Evolutionary conservation across 2,797 vertebrate species (phyloP).

Genomic region (Sebastes kiyomatsui): DNA sequence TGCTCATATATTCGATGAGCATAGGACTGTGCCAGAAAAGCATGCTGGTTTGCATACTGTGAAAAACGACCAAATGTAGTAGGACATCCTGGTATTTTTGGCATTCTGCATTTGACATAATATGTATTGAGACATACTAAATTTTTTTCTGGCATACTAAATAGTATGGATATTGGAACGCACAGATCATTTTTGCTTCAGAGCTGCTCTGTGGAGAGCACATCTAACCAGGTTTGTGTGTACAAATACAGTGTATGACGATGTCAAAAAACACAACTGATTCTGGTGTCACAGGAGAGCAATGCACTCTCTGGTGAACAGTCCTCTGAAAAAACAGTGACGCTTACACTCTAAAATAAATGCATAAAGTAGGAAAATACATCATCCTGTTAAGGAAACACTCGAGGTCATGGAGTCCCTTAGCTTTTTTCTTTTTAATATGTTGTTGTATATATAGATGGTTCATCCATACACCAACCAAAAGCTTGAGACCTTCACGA

Average conservation of each 20-base stretch:
- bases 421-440: slow-evolving; percentile 86
- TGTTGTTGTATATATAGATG: slow-evolving; percentile 93
- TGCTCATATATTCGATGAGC: too few species aligned
- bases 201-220: too few species aligned
- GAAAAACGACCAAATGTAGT: too few species aligned
- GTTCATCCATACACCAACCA: slow-evolving; percentile 92
- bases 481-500: slow-evolving; percentile 91
- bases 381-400: slow-evolving; percentile 55
- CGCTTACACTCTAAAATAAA: too few species aligned
- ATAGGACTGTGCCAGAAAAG: too few species aligned
- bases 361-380: too few species aligned
- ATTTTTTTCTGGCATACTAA: too few species aligned
- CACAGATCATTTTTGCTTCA: neutral
- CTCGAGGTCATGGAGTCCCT: slow-evolving; percentile 77
- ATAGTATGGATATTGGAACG: too few species aligned
- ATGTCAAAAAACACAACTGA: neutral
- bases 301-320: neutral
- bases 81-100: too few species aligned
- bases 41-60: too few species aligned
- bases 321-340: neutral
- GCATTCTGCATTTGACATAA: too few species aligned
- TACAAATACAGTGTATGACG: neutral
- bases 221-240: neutral
- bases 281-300: neutral
- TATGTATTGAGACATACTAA: too few species aligned